These are phyloP conservation scores for Peucedramus taeniatus DNA, from an alignment of 2,113 vertebrate genomes.

Conservation along the genomic window DNA sequence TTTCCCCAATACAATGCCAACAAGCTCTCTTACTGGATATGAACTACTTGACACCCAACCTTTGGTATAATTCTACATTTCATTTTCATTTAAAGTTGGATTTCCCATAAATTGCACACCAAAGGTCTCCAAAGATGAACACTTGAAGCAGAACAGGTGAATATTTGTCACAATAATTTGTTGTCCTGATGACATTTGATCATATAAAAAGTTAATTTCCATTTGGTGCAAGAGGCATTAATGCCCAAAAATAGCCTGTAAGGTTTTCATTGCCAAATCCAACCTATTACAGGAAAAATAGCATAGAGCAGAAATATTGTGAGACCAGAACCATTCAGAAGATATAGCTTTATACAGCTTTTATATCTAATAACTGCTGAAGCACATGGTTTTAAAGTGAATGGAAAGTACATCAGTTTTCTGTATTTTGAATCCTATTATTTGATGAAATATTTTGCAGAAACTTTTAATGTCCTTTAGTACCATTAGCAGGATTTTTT, in stretches of 20 bases:
- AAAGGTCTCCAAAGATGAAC: background rate
- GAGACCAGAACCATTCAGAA: background rate
- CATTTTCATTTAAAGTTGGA: background rate
- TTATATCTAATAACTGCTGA: background rate
- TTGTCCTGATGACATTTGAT: background rate
- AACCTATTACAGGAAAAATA: background rate
- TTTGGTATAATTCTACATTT: background rate
- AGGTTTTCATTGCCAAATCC: background rate
- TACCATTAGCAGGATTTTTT: background rate
- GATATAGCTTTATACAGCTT: background rate
- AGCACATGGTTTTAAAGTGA: background rate
- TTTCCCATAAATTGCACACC: background rate
- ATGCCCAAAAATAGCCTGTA: background rate
- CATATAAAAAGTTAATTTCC: background rate
- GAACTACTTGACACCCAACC: background rate
- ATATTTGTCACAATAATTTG: background rate
- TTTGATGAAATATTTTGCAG: background rate
- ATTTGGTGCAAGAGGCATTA: background rate
- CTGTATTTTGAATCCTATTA: background rate
- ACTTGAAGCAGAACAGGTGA: background rate
- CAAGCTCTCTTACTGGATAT: background rate
- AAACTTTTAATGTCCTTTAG: background rate
- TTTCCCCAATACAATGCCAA: background rate
- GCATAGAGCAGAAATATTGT: background rate
- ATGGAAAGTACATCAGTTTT: background rate